phyloP scores from a whole-genome alignment of 1,140 invertebrate genomes.

The Archivesica marissinica region DNA sequence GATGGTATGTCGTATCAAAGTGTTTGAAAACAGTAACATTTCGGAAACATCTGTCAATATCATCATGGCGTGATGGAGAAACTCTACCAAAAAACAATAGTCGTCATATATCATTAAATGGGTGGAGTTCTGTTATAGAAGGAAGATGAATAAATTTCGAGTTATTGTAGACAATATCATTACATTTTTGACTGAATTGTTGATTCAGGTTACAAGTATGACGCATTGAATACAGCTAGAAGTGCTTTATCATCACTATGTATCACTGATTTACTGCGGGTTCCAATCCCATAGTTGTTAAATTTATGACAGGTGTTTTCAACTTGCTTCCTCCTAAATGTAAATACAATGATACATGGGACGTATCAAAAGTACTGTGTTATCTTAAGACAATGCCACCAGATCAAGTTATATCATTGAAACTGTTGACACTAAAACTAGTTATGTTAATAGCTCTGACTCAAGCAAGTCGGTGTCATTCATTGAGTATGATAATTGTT shows the following conservation, averaged over 20 bases:
- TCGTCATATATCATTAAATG: slow-evolving; percentile 56
- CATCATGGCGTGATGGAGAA: slow-evolving; percentile 54
- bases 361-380: slow-evolving; percentile 46
- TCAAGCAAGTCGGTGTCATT: slow-evolving; percentile 29
- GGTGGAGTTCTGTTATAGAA: slow-evolving; percentile 48
- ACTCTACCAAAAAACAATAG: slow-evolving; percentile 59
- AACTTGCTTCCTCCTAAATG: slow-evolving; percentile 45
- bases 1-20: slow-evolving; percentile 57
- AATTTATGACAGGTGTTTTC: slow-evolving; percentile 59
- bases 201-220: slow-evolving; percentile 41
- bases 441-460: slow-evolving; percentile 30
- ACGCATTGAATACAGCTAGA: slow-evolving; percentile 58
- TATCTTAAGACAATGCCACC: slow-evolving; percentile 29
- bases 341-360: slow-evolving; percentile 55
- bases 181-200: slow-evolving; percentile 62
- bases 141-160: slow-evolving; percentile 39
- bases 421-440: slow-evolving; percentile 27
- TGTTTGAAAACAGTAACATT: slow-evolving; percentile 31
- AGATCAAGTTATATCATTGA: slow-evolving; percentile 23
- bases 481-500: slow-evolving; percentile 11
- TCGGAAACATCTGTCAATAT: slow-evolving; percentile 46
- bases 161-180: slow-evolving; percentile 37
- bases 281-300: slow-evolving; percentile 39
- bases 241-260: slow-evolving; percentile 48
- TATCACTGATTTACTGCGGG: slow-evolving; percentile 25